Percentiles rank a stretch among this genome's conserved stretches.
phyloP scores from a whole-genome alignment of 2,888 invertebrate species.

The Neoaliturus tenellus region DNA sequence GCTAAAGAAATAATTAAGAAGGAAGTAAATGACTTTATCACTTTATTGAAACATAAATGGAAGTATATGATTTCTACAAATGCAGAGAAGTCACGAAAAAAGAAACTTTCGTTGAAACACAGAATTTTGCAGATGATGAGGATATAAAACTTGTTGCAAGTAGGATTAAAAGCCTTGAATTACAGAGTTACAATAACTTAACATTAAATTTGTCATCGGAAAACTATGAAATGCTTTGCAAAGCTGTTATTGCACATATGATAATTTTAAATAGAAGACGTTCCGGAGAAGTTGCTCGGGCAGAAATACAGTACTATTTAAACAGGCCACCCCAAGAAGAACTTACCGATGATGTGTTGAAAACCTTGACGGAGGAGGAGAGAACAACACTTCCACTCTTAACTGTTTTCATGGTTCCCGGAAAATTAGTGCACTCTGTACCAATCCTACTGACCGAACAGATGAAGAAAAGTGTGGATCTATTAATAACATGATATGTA shows the following conservation, averaged over 20 bases:
- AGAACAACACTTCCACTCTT: neutral
- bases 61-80: neutral
- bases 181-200: neutral
- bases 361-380: neutral
- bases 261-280: neutral
- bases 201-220: neutral
- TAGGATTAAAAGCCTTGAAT: neutral
- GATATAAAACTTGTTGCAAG: neutral
- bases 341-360: neutral
- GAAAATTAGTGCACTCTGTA: neutral
- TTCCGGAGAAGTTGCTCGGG: neutral
- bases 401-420: neutral
- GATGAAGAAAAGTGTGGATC: conserved; percentile 8
- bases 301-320: neutral
- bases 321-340: neutral
- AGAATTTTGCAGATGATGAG: neutral
- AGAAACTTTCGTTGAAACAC: neutral
- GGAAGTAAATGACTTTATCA: neutral
- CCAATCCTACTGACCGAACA: neutral
- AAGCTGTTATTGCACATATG: neutral
- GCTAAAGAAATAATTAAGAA: neutral
- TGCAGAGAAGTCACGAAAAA: neutral
- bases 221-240: neutral
- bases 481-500: neutral
- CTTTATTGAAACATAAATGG: neutral